Evolutionary conservation across 2,113 vertebrate genomes (phyloP), one percentile per base, ranked within the genome.

Genomic region (Hepsetus odoe): DNA sequence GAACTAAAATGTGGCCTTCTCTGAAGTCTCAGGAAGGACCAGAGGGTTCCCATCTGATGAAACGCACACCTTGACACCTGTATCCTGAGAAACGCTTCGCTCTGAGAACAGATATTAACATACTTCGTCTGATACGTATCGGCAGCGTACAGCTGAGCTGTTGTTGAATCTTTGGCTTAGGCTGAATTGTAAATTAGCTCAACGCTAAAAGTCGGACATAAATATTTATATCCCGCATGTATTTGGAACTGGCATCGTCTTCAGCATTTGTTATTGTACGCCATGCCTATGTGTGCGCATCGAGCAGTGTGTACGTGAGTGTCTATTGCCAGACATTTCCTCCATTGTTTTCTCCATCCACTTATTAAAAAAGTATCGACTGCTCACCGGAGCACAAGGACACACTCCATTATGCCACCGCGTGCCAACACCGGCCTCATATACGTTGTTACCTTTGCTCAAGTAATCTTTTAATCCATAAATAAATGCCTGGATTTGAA

Each of bases 401-500:
- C 71, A 72, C 76, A n/a, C 77, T 68, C 79, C 59, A 74, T 80
- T 72, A 75, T 72, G 68, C 33, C 49, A 61, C 42, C 33, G 55
- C 35, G 79, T 84, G 72, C 69, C 79, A 76, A 83, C 81, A 62
- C 65, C 77, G 75, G 28, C 33, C 64, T 82, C 80, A 20, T 80
- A 74, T 79, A 77, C 84, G 84, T 82, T 68, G 75, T 72, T 81
- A 74, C 79, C 74, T 77, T 84, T 56, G 85, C 85, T 74, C 80
- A 61, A 72, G 79, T 79, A 86, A 86, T 89, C 86, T 90, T 84
- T 88, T 84, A 85, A 81, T 82, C 80, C 53, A 66, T 74, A 86
- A 87, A 90, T 89, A 86, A 88, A 87, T 79, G 82, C 71, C 79
- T 83, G 81, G 30, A 62, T 86, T 84, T 73, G 77, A 76, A 79